These are phyloP conservation scores for Cephalopterus ornatus DNA, from an alignment of 2,113 vertebrate genomes.

Conservation along the genomic window DNA sequence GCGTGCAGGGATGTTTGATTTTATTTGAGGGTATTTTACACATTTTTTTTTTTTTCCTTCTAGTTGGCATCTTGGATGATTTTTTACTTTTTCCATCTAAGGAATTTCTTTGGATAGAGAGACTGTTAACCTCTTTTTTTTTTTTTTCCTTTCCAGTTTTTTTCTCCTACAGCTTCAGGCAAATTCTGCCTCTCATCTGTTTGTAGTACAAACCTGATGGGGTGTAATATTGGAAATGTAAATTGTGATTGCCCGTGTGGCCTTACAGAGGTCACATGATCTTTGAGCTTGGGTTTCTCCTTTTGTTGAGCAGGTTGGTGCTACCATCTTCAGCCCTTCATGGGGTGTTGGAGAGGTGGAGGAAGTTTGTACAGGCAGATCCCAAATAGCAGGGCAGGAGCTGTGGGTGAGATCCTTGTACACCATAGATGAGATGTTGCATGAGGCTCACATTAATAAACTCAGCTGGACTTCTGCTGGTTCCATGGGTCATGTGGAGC, in stretches of 20 bases:
- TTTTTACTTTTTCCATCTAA: not conserved
- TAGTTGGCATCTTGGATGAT: not conserved
- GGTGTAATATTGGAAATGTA: not conserved
- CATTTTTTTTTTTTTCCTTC: not conserved
- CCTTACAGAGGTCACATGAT: not conserved
- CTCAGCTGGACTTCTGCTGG: not conserved
- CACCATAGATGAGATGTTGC: not conserved
- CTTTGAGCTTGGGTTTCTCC: not conserved
- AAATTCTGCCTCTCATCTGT: not conserved
- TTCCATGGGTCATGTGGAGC: not conserved
- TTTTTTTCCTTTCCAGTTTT: too few species aligned
- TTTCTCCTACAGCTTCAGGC: not conserved
- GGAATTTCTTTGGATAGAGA: not conserved
- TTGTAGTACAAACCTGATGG: not conserved
- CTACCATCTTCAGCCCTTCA: not conserved
- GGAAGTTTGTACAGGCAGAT: fast-evolving
- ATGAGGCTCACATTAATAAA: not conserved
- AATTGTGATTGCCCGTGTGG: not conserved
- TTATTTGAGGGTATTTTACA: not conserved
- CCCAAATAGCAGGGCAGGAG: not conserved
- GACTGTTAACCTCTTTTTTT: not conserved
- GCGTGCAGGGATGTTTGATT: not conserved
- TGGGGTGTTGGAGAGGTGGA: not conserved
- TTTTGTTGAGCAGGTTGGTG: not conserved
- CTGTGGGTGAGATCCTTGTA: not conserved